These are phyloP conservation scores for Passerina amoena DNA, from an alignment of 2,113 vertebrate genomes.

Conservation along the genomic window DNA sequence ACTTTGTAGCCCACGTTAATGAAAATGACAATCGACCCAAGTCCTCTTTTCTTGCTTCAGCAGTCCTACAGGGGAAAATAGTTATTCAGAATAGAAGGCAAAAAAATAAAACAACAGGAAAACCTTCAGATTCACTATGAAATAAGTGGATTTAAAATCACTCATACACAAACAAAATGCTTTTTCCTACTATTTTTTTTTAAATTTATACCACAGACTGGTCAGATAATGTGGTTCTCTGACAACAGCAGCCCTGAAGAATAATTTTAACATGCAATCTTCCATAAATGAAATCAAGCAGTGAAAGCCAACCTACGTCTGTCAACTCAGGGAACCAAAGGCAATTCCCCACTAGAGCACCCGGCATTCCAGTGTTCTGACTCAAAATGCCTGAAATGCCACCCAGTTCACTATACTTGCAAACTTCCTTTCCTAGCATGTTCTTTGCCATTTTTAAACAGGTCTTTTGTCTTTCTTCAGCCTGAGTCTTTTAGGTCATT, in stretches of 20 bases:
- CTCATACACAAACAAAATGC: not conserved
- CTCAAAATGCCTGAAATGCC: not conserved
- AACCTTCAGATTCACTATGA: not conserved
- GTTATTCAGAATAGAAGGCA: not conserved
- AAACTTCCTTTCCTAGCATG: not conserved
- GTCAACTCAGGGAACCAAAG: not conserved
- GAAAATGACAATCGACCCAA: not conserved
- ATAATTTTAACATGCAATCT: not conserved
- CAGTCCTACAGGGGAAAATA: not conserved
- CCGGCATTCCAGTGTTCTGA: not conserved
- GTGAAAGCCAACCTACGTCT: not conserved
- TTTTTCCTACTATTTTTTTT: not conserved
- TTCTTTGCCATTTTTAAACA: not conserved
- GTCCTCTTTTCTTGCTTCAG: not conserved
- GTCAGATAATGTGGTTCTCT: not conserved
- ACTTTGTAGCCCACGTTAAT: not conserved
- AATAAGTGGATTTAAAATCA: not conserved
- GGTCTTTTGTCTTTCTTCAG: not conserved
- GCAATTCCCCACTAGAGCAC: not conserved
- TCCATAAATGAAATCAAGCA: not conserved
- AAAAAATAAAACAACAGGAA: not conserved
- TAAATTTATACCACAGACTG: not conserved
- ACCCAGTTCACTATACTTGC: not conserved
- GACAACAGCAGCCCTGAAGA: not conserved
- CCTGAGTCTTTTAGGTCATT: not conserved